These are phyloP conservation scores for Cataglyphis hispanica DNA, from an alignment of 1,140 invertebrate species.

Conservation along the genomic window DNA sequence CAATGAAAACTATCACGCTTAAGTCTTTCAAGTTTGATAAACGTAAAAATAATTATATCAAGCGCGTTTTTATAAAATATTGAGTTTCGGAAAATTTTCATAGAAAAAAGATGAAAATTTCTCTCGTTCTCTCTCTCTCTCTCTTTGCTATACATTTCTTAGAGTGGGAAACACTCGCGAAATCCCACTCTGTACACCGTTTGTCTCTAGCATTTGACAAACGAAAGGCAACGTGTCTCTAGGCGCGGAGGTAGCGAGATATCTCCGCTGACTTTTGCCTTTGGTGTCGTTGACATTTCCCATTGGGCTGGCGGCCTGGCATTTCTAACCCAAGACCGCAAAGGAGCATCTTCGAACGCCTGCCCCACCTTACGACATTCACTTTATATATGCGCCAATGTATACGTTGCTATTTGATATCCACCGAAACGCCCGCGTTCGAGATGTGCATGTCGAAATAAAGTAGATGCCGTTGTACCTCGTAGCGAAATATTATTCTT, in stretches of 20 bases:
- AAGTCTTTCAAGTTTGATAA: not conserved
- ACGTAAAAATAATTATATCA: not conserved
- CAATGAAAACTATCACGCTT: slow-evolving; percentile 9
- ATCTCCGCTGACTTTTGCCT: slow-evolving; percentile 69
- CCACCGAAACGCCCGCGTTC: not conserved
- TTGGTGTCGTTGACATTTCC: slow-evolving; percentile 72
- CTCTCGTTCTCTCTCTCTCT: not conserved
- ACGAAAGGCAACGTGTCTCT: slow-evolving; percentile 65
- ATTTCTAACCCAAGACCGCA: slow-evolving; percentile 67
- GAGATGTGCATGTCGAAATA: slow-evolving; percentile 17
- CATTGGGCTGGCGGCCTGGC: slow-evolving; percentile 54
- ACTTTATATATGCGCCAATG: slow-evolving; percentile 28
- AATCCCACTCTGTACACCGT: slow-evolving; percentile 50
- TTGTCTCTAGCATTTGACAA: slow-evolving; percentile 61
- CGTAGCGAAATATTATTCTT: slow-evolving; percentile 8
- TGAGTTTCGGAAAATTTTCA: not conserved
- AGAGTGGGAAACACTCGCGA: slow-evolving; percentile 24
- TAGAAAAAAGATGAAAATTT: not conserved
- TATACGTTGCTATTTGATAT: slow-evolving; percentile 39
- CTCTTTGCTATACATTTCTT: slow-evolving; percentile 36
- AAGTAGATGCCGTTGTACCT: not conserved
- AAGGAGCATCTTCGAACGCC: slow-evolving; percentile 40
- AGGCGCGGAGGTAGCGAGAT: slow-evolving; percentile 39
- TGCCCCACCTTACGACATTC: slow-evolving; percentile 29
- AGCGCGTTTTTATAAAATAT: not conserved